Evolutionary conservation across 2,113 vertebrate species (phyloP), one percentile per base, ranked within the genome.

Genomic region (Mustela nigripes): DNA sequence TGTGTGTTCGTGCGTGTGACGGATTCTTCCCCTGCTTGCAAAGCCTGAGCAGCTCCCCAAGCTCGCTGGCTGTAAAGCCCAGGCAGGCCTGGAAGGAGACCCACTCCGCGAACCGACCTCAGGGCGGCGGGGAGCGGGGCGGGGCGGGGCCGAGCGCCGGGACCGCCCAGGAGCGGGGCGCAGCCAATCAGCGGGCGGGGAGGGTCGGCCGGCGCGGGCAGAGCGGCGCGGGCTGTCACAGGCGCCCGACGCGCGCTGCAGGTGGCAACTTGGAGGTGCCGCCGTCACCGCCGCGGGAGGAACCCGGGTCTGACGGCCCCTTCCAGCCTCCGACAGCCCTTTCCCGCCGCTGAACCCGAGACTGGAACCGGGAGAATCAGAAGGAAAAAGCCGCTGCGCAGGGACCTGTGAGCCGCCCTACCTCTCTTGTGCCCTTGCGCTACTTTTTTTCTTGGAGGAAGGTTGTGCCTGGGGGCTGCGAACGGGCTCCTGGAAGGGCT

Each of bases 241-340:
- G 92, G 83, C 71, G 56, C 94, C 95, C 4, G 7, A 85, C 96
- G 97, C 95, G 98, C 81, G 98, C 98, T 98, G 99, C 99, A 98
- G 99, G 98, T 99, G 98, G 98, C 98, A 98, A 97, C 79, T 98
- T 85, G 96, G 96, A 73, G 96, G 96, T 83, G 94, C 94, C 7
- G 56, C 83, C 56, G 89, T 95, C 24, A 31, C 92, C 91, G 71
- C 92, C 62, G 94, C 94, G 1, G 73, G 62, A 96, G 89, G 18
- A 93, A 2, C 91, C 84, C 4, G 60, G 85, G 74, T 97, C 89
- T 84, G 94, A 84, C 56, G 65, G 95, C 91, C 48, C 53, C 71
- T 81, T 85, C 50, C 94, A 93, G 85, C 93, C 84, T 90, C 78
- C 1, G 2, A 56, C 65, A 88, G 56, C 84, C 69, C 80, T 87